Base-by-base conservation (phyloP, 2,888 invertebrate genomes). In the Sinotaia quadrata region DNA sequence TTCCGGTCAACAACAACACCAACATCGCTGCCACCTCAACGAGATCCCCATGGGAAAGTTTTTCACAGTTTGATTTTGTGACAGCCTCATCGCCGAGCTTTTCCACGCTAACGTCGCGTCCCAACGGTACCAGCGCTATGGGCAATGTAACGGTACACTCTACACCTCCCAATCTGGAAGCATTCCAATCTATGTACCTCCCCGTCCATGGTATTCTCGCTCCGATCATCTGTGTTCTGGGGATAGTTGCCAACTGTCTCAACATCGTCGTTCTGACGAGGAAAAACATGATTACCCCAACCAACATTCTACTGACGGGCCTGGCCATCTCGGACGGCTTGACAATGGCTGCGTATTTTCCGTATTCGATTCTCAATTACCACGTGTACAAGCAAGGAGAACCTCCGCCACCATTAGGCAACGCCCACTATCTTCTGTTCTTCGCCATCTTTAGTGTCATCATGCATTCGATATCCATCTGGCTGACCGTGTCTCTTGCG, bases 201-300 rank as follows among this genome's bases (percentile, higher is more conserved):
- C 78, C 78, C 36, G 87, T 94, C 66, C 97, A 97, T 86, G 96
- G 96, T 49, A 94, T 94, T 88, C 91, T 94, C 60, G 94, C 95
- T 67, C 90, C 96, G 36, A 90, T 94, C 61, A 95, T 97, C 74
- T 97, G 97, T 89, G 90, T 95, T 63, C 93, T 96, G 84, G 97
- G 97, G 61, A 94, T 95, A 36, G 91, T 96, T 37, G 95, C 96
- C 68, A 97, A 97, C 88, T 91, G 94, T 24, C 91, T 97, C 78
- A 97, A 97, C 89, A 94, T 97, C 71, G 93, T 94, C 44, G 96
- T 98, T 8, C 90, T 98, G 68, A 95, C 96, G 0, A 92, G 95
- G 18, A 92, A 93, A 36, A 95, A 96, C 88, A 97, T 97, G 96
- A 79, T 87, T 21, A 95, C 95, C 68, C 93, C 97, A 1, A 96